A percentile compares a stretch with the other conserved stretches of the same genome.
These are phyloP conservation scores for Gobio occitaniae DNA, from an alignment of 2,797 vertebrate species.

Conservation along the genomic window DNA sequence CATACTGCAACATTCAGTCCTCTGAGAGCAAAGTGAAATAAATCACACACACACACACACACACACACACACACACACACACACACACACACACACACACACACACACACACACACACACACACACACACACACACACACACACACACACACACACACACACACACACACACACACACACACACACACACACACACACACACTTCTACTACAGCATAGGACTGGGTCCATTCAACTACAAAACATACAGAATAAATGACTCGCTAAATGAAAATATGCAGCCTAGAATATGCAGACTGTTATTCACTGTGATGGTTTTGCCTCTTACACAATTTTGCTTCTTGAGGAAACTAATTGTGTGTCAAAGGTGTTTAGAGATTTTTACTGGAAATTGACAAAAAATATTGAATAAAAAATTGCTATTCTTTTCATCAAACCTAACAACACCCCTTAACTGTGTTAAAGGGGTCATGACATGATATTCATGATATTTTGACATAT, in stretches of 20 bases:
- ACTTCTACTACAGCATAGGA: conserved; percentile 15
- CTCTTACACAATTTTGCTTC: too few relatives aligned
- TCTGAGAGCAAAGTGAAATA: conserved; percentile 8
- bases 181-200: background rate
- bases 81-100: background rate
- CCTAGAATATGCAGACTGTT: background rate
- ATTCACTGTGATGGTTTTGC: too few relatives aligned
- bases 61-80: conserved; percentile 11
- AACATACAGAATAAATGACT: conserved; percentile 23
- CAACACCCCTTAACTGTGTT: background rate
- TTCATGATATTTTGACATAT: background rate
- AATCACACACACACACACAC: conserved; percentile 20
- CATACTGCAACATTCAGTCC: conserved; percentile 34
- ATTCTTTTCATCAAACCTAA: too few relatives aligned
- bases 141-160: conserved; percentile 21
- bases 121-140: conserved; percentile 17
- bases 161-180: conserved; percentile 6
- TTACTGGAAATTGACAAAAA: background rate
- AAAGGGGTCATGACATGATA: background rate
- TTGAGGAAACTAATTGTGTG: too few relatives aligned
- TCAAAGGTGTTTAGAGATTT: background rate
- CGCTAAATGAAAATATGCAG: background rate
- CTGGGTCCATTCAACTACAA: conserved; percentile 34
- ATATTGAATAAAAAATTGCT: background rate
- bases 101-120: conserved; percentile 2